A percentile compares a stretch with the other conserved stretches of the same genome.
These are phyloP conservation scores for Nemotelus pantherinus DNA, from an alignment of 2,888 invertebrate genomes.

Conservation along the genomic window DNA sequence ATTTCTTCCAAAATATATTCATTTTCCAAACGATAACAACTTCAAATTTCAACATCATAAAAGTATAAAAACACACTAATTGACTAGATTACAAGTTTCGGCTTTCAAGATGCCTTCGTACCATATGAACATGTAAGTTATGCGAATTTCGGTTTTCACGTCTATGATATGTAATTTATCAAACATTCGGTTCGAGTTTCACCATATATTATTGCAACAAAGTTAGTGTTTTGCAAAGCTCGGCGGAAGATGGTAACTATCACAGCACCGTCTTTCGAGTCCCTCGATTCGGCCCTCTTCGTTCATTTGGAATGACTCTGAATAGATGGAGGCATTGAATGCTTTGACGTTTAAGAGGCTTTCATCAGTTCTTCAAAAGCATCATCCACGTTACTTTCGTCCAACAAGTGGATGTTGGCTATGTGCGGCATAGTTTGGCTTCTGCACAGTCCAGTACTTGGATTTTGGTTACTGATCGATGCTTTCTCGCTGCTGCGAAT, in stretches of 20 bases:
- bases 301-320: constrained; percentile 40
- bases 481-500: constrained; percentile 67
- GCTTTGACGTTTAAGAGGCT: constrained; percentile 50
- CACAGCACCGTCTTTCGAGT: constrained; percentile 32
- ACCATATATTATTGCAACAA: no score
- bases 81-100: constrained; percentile 32
- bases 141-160: background rate
- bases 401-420: constrained; percentile 72
- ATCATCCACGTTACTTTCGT: constrained; percentile 85
- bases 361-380: constrained; percentile 88
- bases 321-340: background rate
- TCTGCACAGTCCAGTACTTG: constrained; percentile 70
- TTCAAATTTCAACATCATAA: background rate
- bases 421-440: constrained; percentile 83
- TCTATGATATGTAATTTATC: background rate
- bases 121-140: no score
- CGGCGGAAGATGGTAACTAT: background rate
- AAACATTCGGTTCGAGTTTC: background rate
- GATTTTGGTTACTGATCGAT: constrained; percentile 64
- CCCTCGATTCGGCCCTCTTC: background rate
- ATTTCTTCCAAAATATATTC: background rate
- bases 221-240: no score
- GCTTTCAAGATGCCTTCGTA: no score
- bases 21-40: background rate
- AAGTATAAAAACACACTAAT: constrained; percentile 16